Evolutionary conservation across 2,888 invertebrate genomes (phyloP), one percentile per base, ranked within the genome.

Genomic region (Caenorhabditis wallacei): DNA sequence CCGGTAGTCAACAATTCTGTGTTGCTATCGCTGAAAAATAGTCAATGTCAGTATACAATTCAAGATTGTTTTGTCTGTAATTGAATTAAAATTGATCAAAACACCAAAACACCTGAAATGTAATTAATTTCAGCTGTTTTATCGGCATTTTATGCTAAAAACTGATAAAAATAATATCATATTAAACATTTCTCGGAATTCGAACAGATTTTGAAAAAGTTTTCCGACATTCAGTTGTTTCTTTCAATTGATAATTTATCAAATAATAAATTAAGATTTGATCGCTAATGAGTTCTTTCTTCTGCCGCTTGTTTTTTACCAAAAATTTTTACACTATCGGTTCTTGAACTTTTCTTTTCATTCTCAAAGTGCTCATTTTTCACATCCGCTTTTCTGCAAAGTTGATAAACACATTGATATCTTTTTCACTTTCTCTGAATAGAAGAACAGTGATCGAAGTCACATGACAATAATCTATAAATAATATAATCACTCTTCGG

Each of bases 381-480:
- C 35, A 35, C 35, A 35, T 35, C 35, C 35, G 35, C 35, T 35
- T 35, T 35, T 35, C 35, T 35, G 10, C 40, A 30, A 30, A 5
- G 30, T 30, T 40, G 5, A 13, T 10, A 10, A 40, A 16, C 40
- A 40, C 10, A 40, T 40, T 40, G 5, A 10, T 40, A 40, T 40
- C 10, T 40, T 16, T 5, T 13, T 40, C 40, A 30, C 11, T 40
- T 10, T 40, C 11, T 40, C 40, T 40, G 13, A 40, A 13, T 11
- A 13, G 8, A 8, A 40, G 40, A 40, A 40, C 40, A 10, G 2
- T 40, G 40, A 40, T 40, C 40, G 16, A 40, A 24, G 22, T 35
- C 22, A 43, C 46, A n/a, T 26, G 18, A 24, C 43, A 43, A 69
- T 69, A 68, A 54, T 26, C 43, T 68, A 57, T 69, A 30, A 69